phyloP scores from a whole-genome alignment of 53 echinoderm and acorn worm species.

The Zoroaster sp. region DNA sequence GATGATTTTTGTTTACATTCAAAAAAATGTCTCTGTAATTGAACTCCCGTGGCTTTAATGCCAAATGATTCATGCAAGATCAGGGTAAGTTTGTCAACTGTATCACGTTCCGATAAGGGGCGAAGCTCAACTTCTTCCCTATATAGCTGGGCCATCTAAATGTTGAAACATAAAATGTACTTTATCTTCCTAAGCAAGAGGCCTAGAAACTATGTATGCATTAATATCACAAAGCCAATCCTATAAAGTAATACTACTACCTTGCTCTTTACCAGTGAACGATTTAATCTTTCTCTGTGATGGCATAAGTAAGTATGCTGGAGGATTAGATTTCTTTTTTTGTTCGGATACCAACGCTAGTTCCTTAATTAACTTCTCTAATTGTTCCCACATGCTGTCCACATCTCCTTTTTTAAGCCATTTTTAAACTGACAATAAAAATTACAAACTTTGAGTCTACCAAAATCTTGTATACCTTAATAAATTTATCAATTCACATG shows the following conservation, averaged over 20 bases:
- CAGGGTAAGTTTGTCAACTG: background rate
- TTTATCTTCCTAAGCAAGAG: background rate
- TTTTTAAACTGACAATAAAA: background rate
- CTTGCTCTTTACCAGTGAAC: background rate
- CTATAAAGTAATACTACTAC: background rate
- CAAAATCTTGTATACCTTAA: background rate
- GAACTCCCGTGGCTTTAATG: background rate
- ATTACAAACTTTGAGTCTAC: background rate
- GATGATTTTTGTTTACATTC: background rate
- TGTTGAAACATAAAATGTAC: conserved; percentile 6
- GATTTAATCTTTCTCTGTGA: background rate
- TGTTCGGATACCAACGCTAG: background rate
- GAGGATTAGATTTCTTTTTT: background rate
- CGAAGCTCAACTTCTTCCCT: background rate
- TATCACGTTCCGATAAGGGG: background rate
- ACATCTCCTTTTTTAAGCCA: background rate
- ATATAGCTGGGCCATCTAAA: background rate
- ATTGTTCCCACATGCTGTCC: background rate
- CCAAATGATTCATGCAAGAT: background rate
- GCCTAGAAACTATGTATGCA: background rate
- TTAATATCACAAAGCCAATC: background rate
- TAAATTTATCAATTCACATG: background rate
- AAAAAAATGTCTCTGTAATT: background rate
- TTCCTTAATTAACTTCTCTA: background rate
- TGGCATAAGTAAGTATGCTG: background rate